Evolutionary conservation across 2,797 vertebrate species (phyloP).

Genomic region (Synanceia verrucosa): DNA sequence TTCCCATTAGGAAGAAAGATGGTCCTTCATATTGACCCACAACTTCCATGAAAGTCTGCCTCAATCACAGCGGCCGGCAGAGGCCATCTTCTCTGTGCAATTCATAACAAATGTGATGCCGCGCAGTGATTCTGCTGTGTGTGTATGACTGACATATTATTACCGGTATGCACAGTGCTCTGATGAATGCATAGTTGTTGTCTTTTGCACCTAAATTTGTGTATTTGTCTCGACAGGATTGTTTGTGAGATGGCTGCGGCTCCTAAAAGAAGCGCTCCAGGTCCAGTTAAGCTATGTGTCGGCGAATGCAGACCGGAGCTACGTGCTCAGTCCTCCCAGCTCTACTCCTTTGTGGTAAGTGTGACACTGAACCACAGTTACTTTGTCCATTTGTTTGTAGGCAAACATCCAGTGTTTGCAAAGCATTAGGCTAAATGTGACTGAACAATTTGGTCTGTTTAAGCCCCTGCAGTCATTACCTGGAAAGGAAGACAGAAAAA

Average conservation of each 20-base stretch:
- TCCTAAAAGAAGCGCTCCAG: slow-evolving; percentile 81
- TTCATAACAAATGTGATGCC: slow-evolving; percentile 46
- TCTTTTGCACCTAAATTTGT: slow-evolving; percentile 3
- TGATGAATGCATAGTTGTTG: not conserved
- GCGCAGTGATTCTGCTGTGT: slow-evolving; percentile 24
- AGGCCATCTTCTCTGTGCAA: slow-evolving; percentile 38
- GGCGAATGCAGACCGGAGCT: slow-evolving; percentile 94
- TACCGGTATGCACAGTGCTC: slow-evolving; percentile 19
- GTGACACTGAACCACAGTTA: not conserved
- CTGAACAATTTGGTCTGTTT: not conserved
- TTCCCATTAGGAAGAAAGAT: slow-evolving; percentile 82
- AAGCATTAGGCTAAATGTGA: not conserved
- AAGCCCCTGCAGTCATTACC: not conserved
- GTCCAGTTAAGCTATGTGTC: slow-evolving; percentile 92
- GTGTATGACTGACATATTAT: slow-evolving; percentile 30
- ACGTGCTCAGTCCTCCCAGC: slow-evolving; percentile 88
- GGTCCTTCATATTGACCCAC: slow-evolving; percentile 72
- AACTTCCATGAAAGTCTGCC: slow-evolving; percentile 76
- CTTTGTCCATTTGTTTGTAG: slow-evolving; percentile 3
- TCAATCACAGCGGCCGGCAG: slow-evolving; percentile 64
- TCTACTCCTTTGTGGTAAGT: slow-evolving; percentile 93
- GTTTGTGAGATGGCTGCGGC: slow-evolving; percentile 94
- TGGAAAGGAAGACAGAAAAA: not conserved
- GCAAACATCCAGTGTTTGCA: not conserved
- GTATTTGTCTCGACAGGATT: slow-evolving; percentile 82